Evolutionary conservation across 2,888 invertebrate genomes (phyloP).

Genomic region (Drosophila melanosoma): DNA sequence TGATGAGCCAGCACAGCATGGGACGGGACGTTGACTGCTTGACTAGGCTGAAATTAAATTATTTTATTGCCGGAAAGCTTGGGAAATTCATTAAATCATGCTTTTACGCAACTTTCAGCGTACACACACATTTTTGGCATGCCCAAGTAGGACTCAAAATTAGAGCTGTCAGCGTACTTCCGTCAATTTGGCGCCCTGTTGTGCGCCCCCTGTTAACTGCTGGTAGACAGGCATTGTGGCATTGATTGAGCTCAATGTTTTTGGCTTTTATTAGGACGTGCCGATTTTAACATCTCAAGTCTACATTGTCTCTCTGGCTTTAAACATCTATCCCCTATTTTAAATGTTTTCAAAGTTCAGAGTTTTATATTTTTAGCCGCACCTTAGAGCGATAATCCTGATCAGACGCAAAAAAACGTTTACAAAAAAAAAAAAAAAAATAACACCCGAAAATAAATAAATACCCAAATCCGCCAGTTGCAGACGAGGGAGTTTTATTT

Average conservation of each 20-base stretch:
- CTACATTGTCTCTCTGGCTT: slow-evolving; percentile 17
- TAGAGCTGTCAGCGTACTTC: slow-evolving; percentile 31
- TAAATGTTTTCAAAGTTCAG: background rate
- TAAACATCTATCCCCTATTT: slow-evolving; percentile 4
- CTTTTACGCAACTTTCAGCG: slow-evolving; percentile 65
- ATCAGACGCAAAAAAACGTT: slow-evolving; percentile 25
- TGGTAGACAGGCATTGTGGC: slow-evolving; percentile 40
- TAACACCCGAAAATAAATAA: slow-evolving; percentile 4
- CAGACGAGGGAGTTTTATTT: slow-evolving; percentile 63
- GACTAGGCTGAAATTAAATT: slow-evolving; percentile 73
- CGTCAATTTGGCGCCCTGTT: slow-evolving; percentile 45
- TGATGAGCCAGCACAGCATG: slow-evolving; percentile 55
- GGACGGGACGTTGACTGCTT: slow-evolving; percentile 24
- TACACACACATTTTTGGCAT: slow-evolving; percentile 57
- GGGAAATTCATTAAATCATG: slow-evolving; percentile 74
- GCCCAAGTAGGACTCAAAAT: slow-evolving; percentile 47
- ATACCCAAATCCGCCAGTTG: slow-evolving; percentile 42
- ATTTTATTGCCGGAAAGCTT: slow-evolving; percentile 76
- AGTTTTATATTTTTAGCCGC: slow-evolving; percentile 13
- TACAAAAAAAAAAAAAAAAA: background rate
- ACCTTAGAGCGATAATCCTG: slow-evolving; percentile 46
- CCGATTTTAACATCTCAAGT: slow-evolving; percentile 32
- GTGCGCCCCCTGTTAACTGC: slow-evolving; percentile 29
- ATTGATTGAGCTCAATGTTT: slow-evolving; percentile 41
- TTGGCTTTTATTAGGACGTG: slow-evolving; percentile 61